phyloP scores from a whole-genome alignment of 2,113 vertebrate species.

The Callocephalon fimbriatum region DNA sequence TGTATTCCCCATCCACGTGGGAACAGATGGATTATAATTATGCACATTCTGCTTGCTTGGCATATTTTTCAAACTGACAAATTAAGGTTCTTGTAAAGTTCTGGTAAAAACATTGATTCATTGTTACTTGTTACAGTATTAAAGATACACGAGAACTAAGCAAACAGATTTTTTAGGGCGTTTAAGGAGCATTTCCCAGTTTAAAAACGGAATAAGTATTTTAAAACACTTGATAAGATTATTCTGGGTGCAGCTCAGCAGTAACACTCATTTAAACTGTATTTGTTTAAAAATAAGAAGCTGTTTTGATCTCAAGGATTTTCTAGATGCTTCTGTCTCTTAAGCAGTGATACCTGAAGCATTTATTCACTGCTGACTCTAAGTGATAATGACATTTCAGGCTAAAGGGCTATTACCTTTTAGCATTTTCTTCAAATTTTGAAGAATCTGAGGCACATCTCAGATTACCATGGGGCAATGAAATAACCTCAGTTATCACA shows the following conservation, averaged over 20 bases:
- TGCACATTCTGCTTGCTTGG: not conserved
- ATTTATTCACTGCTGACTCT: not conserved
- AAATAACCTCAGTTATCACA: not conserved
- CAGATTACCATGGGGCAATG: not conserved
- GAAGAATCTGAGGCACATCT: not conserved
- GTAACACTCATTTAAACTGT: not conserved
- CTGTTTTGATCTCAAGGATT: not conserved
- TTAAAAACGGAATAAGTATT: not conserved
- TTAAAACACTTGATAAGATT: not conserved
- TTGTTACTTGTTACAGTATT: not conserved
- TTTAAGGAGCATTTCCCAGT: not conserved
- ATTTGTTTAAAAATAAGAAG: not conserved
- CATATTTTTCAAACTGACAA: not conserved
- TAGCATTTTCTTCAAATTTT: not conserved
- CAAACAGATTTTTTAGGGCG: not conserved
- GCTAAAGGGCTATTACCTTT: not conserved
- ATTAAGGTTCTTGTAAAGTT: not conserved
- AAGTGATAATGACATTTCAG: not conserved
- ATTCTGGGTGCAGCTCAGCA: not conserved
- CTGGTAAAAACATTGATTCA: not conserved
- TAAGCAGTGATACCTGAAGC: not conserved
- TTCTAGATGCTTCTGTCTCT: not conserved
- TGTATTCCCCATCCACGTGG: not conserved
- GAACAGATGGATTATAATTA: not conserved
- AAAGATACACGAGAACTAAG: not conserved